Evolutionary conservation across 2,888 invertebrate species (phyloP), one percentile per base, ranked within the genome.

Genomic region (Lobophora halterata): DNA sequence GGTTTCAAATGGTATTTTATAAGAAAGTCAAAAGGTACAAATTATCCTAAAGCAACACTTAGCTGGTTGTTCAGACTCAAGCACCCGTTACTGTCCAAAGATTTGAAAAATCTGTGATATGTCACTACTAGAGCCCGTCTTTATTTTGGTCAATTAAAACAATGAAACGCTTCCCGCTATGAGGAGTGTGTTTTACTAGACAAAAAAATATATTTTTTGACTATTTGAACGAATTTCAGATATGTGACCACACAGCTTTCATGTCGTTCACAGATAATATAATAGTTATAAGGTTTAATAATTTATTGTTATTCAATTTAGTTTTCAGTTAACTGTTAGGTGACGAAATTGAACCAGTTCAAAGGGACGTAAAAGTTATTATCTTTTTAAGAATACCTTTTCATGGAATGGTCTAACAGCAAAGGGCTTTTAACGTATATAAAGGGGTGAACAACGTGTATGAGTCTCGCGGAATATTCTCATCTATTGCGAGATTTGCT

Each of bases 21-120:
- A 63, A 68, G 62, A 71, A 58, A 65, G 68, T 77, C 72, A 69
- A 77, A 73, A 76, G 80, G 78, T 80, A 85, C 79, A 80, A 78
- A 79, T 68, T 65, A 68, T 65, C 68, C 71, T 70, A 65, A 70
- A 68, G 51, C 65, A 58, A 55, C 58, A 56, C 57, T 58, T 63
- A 56, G 57, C 61, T 59, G 71, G 66, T 71, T 65, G 61, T 63
- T 72, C 69, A 70, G 72, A 33, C 25, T 21, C 29, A 13, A 28
- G 16, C 65, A 71, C 88, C 88, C 88, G 70, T 83, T 85, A 78
- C 81, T 75, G 83, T 88, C 87, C 88, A 88, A 88, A 88, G 88
- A 88, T 79, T 76, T 77, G 68, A 80, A 86, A 78, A 80, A 82
- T 85, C 88, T 88, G 88, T 88, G 88, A 88, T 88, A 88, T 86